Evolutionary conservation across 92 coral and sea anemone genomes (phyloP).

Genomic region (Montipora capitata): DNA sequence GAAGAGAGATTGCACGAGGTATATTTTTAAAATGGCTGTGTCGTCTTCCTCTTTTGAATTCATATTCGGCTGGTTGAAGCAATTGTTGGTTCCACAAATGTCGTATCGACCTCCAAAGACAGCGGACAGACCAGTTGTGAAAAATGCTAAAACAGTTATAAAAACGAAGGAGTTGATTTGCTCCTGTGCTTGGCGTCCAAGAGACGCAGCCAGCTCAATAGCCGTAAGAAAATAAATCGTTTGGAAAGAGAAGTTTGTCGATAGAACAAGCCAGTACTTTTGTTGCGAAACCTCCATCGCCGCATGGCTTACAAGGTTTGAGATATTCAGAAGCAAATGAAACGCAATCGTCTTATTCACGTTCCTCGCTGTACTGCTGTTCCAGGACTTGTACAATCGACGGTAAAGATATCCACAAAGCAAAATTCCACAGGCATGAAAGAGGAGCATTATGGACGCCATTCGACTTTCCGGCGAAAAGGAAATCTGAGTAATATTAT

Average conservation of each 20-base stretch:
- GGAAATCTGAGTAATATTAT: neutral
- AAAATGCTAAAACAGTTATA: neutral
- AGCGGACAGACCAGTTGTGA: neutral
- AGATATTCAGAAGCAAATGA: slow-evolving; percentile 10
- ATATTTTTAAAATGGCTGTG: neutral
- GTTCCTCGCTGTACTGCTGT: neutral
- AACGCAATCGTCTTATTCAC: neutral
- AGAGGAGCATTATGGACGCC: neutral
- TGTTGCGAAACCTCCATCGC: neutral
- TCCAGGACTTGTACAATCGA: neutral
- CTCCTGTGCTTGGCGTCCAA: neutral
- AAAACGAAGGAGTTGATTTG: neutral
- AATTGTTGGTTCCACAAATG: neutral
- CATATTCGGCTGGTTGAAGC: neutral
- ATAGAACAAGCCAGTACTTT: neutral
- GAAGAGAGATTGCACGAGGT: neutral
- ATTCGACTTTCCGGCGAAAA: neutral
- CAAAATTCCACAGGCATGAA: slow-evolving; percentile 4
- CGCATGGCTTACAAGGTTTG: slow-evolving; percentile 19
- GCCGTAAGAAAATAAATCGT: neutral
- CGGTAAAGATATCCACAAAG: neutral
- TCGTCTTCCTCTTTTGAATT: neutral
- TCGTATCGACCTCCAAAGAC: neutral
- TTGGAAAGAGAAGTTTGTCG: slow-evolving; percentile 19
- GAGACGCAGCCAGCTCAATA: neutral